Percentiles rank a stretch among this genome's conserved stretches.
phyloP scores from a whole-genome alignment of 2,888 invertebrate species.

The Phortica magna region DNA sequence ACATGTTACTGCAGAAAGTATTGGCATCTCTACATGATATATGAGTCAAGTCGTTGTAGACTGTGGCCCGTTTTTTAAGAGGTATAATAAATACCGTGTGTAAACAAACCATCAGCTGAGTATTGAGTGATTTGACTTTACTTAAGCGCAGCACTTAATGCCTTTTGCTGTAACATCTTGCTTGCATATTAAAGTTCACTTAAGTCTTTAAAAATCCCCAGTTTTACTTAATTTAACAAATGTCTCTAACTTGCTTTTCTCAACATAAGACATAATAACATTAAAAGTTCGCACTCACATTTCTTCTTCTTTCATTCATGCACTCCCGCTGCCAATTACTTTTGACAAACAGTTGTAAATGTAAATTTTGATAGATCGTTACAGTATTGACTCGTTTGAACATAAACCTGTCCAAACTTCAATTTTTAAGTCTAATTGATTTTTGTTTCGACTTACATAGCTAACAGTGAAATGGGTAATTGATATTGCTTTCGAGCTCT shows the following conservation, averaged over 20 bases:
- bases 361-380: not conserved
- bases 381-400: not conserved
- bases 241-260: no score
- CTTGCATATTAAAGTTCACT: slow-evolving; percentile 50
- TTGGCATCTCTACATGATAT: slow-evolving; percentile 9
- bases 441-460: slow-evolving; percentile 60
- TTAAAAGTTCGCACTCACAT: not conserved
- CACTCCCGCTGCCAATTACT: not conserved
- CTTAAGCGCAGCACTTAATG: slow-evolving; percentile 56
- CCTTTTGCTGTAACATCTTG: no score
- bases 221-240: no score
- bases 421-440: slow-evolving; percentile 58
- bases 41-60: not conserved
- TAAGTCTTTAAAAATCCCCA: no score
- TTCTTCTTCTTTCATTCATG: not conserved
- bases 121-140: slow-evolving; percentile 35
- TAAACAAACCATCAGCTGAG: slow-evolving; percentile 20
- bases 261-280: no score
- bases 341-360: not conserved
- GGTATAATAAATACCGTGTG: not conserved
- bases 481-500: slow-evolving; percentile 39
- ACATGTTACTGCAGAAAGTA: not conserved
- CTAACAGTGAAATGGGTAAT: slow-evolving; percentile 27
- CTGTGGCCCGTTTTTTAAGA: not conserved
- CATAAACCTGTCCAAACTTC: slow-evolving; percentile 1